phyloP scores from a whole-genome alignment of 2,888 invertebrate genomes.

The Acanthococcus lagerstroemiae region DNA sequence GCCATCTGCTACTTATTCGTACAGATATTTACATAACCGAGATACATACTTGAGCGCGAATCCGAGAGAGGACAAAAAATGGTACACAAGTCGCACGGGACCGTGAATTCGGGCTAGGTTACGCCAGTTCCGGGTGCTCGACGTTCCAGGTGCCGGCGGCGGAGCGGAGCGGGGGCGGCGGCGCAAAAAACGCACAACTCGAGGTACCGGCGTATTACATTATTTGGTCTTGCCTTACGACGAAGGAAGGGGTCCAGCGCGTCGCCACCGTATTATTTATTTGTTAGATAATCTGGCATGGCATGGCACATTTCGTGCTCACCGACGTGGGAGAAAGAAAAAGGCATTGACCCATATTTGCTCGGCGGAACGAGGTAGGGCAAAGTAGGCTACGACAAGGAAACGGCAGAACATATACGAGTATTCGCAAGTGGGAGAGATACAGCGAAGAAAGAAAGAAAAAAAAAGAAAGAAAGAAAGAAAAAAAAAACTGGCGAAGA shows the following conservation, averaged over 20 bases:
- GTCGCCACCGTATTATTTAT: conserved; percentile 19
- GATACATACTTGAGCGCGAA: no score
- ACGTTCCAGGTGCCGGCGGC: no score
- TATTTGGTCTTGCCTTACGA: conserved; percentile 15
- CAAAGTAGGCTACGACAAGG: conserved; percentile 30
- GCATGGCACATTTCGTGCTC: conserved; percentile 21
- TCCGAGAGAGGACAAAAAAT: no score
- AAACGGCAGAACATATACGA: conserved; percentile 12
- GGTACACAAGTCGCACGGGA: no score
- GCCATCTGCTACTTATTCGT: no score
- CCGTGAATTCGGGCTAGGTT: no score
- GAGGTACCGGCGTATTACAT: no score
- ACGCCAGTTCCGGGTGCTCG: no score
- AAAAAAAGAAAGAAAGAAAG: not conserved
- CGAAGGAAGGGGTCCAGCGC: conserved; percentile 11
- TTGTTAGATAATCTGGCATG: conserved; percentile 31
- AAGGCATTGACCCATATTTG: conserved; percentile 29
- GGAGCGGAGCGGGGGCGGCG: no score
- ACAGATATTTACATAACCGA: no score
- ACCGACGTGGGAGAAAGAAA: conserved; percentile 30
- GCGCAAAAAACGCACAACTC: no score
- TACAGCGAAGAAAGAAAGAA: conserved; percentile 7
- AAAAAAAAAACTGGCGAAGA: not conserved
- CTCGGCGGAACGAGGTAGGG: conserved; percentile 2
- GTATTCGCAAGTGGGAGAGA: conserved; percentile 11